Evolutionary conservation across 2,113 vertebrate genomes (phyloP), one percentile per base, ranked within the genome.

Genomic region (Anser brachyrhynchus): DNA sequence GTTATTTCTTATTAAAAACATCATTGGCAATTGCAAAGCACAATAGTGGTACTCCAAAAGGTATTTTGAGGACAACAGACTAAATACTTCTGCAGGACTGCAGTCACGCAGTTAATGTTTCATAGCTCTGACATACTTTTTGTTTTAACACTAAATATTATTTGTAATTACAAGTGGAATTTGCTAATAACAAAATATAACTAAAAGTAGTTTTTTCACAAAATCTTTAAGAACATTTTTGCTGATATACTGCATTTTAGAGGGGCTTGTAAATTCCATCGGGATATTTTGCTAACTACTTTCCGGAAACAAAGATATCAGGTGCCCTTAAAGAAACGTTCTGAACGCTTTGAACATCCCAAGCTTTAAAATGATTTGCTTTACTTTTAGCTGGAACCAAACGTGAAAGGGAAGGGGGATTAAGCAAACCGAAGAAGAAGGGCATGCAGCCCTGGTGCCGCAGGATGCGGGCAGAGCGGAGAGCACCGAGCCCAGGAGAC

Each of bases 301-400:
- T 90, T 82, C 80, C 57, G 44, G 74, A 91, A 88, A 78, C 76
- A 77, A 86, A 82, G 61, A 13, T 66, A 65, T 74, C 33, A 37
- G 84, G 66, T 69, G 79, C 79, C 75, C 75, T 65, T 59, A 16
- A 43, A 91, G 84, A 91, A 91, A 89, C 52, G 76, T 82, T 88
- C 66, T 65, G 75, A 85, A 92, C 66, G 66, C 44, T 90, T 66
- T 71, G 35, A 66, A 82, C 28, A 85, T 35, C 65, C 39, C 44
- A 72, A 88, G 55, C 59, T 83, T 80, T 84, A 58, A 80, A 79
- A 76, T 22, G 13, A 89, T 83, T 92, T 84, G 52, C 41, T 92
- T 95, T 41, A 46, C 69, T 94, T 87, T 73, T 72, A 72, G 58
- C 3, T 8, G 54, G 73, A 87, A 49, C 6, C 77, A 75, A 75